phyloP scores from a whole-genome alignment of 2,113 vertebrate species.

The Callithrix jacchus region DNA sequence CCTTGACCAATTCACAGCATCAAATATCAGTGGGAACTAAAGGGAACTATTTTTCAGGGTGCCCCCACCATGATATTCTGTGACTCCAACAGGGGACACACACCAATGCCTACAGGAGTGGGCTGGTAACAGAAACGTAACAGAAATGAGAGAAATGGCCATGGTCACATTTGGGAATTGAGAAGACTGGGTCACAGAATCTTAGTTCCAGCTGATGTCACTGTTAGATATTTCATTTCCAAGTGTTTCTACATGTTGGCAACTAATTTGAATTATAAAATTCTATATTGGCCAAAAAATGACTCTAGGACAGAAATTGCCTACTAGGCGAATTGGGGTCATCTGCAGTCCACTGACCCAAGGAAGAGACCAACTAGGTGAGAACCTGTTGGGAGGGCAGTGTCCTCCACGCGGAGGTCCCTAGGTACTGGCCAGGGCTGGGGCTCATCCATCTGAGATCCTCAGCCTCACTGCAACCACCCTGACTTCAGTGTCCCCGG shows the following conservation, averaged over 20 bases:
- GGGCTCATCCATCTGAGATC: too few relatives aligned
- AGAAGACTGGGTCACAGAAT: not conserved
- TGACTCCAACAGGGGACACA: not conserved
- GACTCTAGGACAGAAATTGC: not conserved
- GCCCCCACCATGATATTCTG: not conserved
- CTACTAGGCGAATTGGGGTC: not conserved
- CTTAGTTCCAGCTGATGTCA: not conserved
- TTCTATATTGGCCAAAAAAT: not conserved
- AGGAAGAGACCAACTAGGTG: fast-evolving
- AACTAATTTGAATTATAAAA: not conserved
- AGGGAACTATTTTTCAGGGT: not conserved
- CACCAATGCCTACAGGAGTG: not conserved
- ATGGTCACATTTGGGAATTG: not conserved
- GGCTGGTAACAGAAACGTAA: not conserved
- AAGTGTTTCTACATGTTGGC: not conserved
- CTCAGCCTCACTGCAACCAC: too few relatives aligned
- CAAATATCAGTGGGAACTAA: not conserved
- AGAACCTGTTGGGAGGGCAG: not conserved
- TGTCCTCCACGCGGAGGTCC: not conserved
- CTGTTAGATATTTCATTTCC: slow-evolving; percentile 19
- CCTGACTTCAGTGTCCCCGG: not conserved
- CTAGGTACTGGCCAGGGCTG: not conserved
- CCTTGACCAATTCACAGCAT: not conserved
- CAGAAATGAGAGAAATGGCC: not conserved
- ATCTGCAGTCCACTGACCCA: not conserved